A percentile compares a stretch with the other conserved stretches of the same genome.
These are phyloP conservation scores for Cuniculus paca DNA, from an alignment of 2,797 vertebrate species.

Conservation along the genomic window DNA sequence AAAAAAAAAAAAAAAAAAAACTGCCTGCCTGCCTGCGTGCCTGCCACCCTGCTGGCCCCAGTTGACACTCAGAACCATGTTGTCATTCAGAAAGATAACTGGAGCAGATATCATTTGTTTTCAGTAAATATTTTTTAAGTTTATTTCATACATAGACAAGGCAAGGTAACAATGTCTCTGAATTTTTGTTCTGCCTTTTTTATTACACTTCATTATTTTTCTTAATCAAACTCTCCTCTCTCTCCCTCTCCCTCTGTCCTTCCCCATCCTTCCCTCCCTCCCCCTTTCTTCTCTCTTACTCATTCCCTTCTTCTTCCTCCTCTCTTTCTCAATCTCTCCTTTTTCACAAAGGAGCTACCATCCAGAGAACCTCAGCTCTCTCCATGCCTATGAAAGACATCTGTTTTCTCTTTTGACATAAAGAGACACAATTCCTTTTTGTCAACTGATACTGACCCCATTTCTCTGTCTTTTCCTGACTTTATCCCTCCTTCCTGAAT, in stretches of 20 bases:
- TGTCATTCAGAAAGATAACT: not conserved
- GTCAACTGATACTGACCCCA: not conserved
- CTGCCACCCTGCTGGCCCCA: not conserved
- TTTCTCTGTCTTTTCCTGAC: not conserved
- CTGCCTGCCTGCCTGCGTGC: not conserved
- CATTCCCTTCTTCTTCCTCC: not conserved
- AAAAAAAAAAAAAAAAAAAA: too few species aligned
- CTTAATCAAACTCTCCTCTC: not conserved
- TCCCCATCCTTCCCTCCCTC: not conserved
- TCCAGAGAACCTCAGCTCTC: not conserved
- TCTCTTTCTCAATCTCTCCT: not conserved
- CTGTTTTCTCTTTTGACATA: not conserved
- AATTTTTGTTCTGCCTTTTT: conserved; percentile 1
- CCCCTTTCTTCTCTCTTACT: too few species aligned
- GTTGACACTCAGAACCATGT: not conserved
- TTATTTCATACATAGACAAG: not conserved
- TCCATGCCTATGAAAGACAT: not conserved
- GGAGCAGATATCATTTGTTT: not conserved
- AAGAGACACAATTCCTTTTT: conserved; percentile 1
- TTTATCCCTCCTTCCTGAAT: not conserved
- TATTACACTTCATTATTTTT: not conserved
- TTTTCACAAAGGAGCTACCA: not conserved
- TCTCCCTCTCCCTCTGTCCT: not conserved
- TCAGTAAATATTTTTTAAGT: not conserved
- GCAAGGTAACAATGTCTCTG: not conserved